Conservation (phyloP, 2,888 invertebrate genomes). For the Erannis defoliaria region DNA sequence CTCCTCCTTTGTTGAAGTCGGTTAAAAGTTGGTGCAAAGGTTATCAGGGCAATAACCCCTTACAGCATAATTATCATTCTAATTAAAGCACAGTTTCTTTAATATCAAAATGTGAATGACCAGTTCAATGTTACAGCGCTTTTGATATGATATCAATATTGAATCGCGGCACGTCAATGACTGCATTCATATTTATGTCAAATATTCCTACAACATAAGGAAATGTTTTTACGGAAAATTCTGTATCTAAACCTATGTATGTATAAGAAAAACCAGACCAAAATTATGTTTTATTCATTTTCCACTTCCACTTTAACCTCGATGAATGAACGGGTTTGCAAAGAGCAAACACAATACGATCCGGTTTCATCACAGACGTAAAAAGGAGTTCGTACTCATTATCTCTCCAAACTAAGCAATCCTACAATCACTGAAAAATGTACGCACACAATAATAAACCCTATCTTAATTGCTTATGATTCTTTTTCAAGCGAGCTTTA, state of each 20-base stretch:
- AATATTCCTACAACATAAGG: slow-evolving; percentile 1
- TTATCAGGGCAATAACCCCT: slow-evolving; percentile 31
- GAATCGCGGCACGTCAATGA: background rate
- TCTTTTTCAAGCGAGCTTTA: slow-evolving; percentile 35
- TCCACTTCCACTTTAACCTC: slow-evolving; percentile 19
- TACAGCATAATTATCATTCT: slow-evolving; percentile 11
- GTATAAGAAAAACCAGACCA: slow-evolving; percentile 3
- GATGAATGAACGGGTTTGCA: slow-evolving; percentile 27
- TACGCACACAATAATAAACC: slow-evolving; percentile 41
- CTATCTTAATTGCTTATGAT: slow-evolving; percentile 36
- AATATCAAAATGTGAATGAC: slow-evolving; percentile 11
- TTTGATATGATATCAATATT: slow-evolving; percentile 9
- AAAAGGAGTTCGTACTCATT: slow-evolving; percentile 61
- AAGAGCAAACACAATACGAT: slow-evolving; percentile 42
- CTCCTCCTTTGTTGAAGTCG: too few relatives aligned
- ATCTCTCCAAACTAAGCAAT: slow-evolving; percentile 62
- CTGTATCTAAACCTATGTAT: background rate
- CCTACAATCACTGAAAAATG: slow-evolving; percentile 46
- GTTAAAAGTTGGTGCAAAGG: slow-evolving; percentile 16
- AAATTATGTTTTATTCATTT: slow-evolving; percentile 20
- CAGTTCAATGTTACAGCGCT: slow-evolving; percentile 15
- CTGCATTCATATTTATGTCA: slow-evolving; percentile 15
- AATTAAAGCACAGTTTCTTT: slow-evolving; percentile 5
- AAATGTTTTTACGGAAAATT: slow-evolving; percentile 8
- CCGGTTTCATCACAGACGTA: slow-evolving; percentile 54